Evolutionary conservation across 1,140 invertebrate species (phyloP).

Genomic region (Eueides isabella): DNA sequence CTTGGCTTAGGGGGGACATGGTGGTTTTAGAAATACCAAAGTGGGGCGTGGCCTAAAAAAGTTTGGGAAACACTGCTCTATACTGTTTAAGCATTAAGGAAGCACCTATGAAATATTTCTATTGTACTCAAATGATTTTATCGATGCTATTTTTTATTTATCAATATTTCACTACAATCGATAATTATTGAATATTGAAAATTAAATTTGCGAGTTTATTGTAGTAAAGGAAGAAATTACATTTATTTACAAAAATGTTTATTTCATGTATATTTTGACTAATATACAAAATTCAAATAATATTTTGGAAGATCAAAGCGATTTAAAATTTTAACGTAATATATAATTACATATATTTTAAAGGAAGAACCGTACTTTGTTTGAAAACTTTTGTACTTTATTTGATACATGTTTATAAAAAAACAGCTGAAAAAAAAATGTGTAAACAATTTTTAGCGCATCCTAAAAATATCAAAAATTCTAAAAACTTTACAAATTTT

Average conservation of each 20-base stretch:
- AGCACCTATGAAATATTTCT: conserved; percentile 25
- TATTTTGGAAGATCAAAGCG: conserved; percentile 2
- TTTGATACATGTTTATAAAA: not conserved
- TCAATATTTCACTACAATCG: not conserved
- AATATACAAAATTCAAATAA: not conserved
- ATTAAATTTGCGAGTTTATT: not conserved
- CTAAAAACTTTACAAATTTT: not conserved
- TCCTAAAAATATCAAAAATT: not conserved
- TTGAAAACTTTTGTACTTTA: not conserved
- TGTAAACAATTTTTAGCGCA: not conserved
- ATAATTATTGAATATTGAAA: not conserved
- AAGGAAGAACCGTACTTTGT: not conserved
- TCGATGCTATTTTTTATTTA: not conserved
- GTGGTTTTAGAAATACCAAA: no score
- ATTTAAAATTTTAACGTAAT: not conserved
- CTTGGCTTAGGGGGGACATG: no score
- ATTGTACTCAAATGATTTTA: not conserved
- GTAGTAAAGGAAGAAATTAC: not conserved
- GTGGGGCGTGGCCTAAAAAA: no score
- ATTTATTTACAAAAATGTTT: conserved; percentile 11
- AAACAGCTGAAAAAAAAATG: not conserved
- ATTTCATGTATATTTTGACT: conserved; percentile 11
- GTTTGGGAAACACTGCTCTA: no score
- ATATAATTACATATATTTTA: not conserved
- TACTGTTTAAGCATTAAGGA: conserved; percentile 22